Percentiles rank a stretch among this genome's conserved stretches.
phyloP scores from a whole-genome alignment of 2,888 invertebrate genomes.

The Drosophila formosana region DNA sequence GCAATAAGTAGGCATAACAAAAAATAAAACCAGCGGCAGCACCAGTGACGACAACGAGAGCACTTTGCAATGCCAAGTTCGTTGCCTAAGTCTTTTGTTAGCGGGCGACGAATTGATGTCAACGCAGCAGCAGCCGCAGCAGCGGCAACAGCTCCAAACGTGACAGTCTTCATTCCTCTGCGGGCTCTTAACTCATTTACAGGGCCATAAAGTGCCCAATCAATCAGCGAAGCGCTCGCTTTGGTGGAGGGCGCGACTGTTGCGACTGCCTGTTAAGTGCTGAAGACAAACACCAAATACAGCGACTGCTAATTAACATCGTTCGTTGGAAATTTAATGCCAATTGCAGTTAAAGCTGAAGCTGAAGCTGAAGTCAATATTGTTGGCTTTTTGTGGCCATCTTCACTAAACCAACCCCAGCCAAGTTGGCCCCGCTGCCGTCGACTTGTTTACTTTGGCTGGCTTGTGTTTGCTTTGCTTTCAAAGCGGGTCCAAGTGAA shows the following conservation, averaged over 20 bases:
- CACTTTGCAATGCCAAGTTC: constrained; percentile 62
- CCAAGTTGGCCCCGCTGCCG: constrained; percentile 6
- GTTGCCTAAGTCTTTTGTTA: constrained; percentile 63
- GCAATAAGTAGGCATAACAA: constrained; percentile 45
- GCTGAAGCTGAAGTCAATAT: constrained; percentile 13
- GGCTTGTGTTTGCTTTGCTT: constrained; percentile 33
- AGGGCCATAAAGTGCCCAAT: constrained; percentile 41
- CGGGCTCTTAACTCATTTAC: constrained; percentile 39
- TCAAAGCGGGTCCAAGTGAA: constrained; percentile 45
- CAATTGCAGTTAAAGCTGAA: constrained; percentile 33
- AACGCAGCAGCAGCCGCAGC: constrained; percentile 30
- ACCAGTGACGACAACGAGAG: constrained; percentile 8
- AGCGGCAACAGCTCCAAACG: constrained; percentile 1
- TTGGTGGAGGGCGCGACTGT: constrained; percentile 15
- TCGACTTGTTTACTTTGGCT: constrained; percentile 39
- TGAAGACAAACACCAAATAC: constrained; percentile 19
- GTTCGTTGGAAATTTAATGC: constrained; percentile 24
- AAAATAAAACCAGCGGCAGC: constrained; percentile 11
- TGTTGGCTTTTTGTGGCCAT: constrained; percentile 6
- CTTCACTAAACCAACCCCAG: constrained; percentile 1
- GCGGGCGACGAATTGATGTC: constrained; percentile 48
- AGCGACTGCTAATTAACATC: constrained; percentile 44
- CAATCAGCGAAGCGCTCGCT: constrained; percentile 41
- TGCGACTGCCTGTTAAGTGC: constrained; percentile 21
- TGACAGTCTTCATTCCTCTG: neutral